Evolutionary conservation across 1,140 invertebrate genomes (phyloP).

Genomic region (Ruditapes philippinarum): DNA sequence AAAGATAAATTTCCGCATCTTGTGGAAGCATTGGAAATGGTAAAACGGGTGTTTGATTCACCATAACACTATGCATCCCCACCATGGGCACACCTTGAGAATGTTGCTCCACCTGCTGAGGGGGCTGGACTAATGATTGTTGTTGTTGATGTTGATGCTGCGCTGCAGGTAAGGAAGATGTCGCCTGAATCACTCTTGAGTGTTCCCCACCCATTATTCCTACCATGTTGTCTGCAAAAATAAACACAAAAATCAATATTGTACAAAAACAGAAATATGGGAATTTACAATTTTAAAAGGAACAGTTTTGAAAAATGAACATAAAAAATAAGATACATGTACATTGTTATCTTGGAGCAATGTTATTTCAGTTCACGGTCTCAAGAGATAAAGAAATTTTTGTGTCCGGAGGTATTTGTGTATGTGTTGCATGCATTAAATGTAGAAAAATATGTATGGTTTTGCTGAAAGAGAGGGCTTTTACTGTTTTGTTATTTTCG

Average conservation of each 20-base stretch:
- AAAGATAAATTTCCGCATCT: constrained; percentile 55
- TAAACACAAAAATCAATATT: not conserved
- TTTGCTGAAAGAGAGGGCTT: too few relatives aligned
- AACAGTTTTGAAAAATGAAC: too few relatives aligned
- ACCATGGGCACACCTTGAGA: constrained; percentile 1
- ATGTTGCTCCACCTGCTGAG: not conserved
- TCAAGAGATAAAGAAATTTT: too few relatives aligned
- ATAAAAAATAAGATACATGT: too few relatives aligned
- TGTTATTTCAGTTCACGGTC: too few relatives aligned
- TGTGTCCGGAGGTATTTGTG: too few relatives aligned
- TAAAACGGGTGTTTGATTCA: constrained; percentile 38
- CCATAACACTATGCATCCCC: constrained; percentile 17
- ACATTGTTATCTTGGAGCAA: too few relatives aligned
- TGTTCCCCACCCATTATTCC: constrained; percentile 7
- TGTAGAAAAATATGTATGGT: too few relatives aligned
- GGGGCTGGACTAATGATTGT: not conserved
- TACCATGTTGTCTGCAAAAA: constrained; percentile 16
- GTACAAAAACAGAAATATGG: too few relatives aligned
- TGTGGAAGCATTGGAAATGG: constrained; percentile 53
- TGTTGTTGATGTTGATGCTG: constrained; percentile 1
- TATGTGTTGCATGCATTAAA: too few relatives aligned
- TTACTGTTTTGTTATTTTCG: too few relatives aligned
- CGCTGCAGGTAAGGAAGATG: not conserved
- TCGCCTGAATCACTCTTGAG: not conserved
- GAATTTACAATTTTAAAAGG: too few relatives aligned